Evolutionary conservation across 2,888 invertebrate genomes (phyloP), one percentile per base, ranked within the genome.

Genomic region (Pilophorus perplexus): DNA sequence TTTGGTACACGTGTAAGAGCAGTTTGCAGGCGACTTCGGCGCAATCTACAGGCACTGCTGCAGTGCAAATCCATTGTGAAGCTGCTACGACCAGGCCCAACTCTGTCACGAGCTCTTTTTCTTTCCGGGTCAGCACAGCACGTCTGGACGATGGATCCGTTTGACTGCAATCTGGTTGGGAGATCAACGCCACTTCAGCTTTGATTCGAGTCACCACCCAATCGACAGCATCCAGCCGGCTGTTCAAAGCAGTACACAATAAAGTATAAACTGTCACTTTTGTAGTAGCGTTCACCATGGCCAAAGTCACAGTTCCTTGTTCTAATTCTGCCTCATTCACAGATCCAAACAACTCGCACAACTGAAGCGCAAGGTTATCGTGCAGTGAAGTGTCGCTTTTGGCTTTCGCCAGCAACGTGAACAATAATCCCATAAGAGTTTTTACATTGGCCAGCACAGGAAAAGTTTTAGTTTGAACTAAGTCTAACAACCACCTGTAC

Each of bases 1-100:
- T 79, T 14, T 76, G 78, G 73, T 82, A 86, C 37, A 83, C 76
- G 64, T 79, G 79, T 42, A 82, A 80, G 12, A 84, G 74, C 68
- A 82, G 79, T 72, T 81, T 83, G 57, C 85, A 79, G 2, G 84
- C 75, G 2, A 76, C 76, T 71, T 85, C 85, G 68, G 82, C 81
- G 38, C 79, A 73, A 0, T 84, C 83, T n/a, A 82, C 75, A 0
- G 80, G 80, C 20, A 83, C 75, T 25, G 79, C 77, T 5, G 80
- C 77, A 68, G 80, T 82, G 12, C 80, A 78, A 5, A 85, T 72
- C 64, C 79, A 78, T 62, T 80, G 76, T 50, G 84, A 73, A 8
- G 82, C 79, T 40, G 80, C 79, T 1, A 82, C 78, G 8, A 84
- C 76, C 27, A 82, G 79, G 38, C 81, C 80, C 42, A 85, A 73